These are phyloP conservation scores for Struthio camelus DNA, from an alignment of 2,113 vertebrate species.

Conservation along the genomic window DNA sequence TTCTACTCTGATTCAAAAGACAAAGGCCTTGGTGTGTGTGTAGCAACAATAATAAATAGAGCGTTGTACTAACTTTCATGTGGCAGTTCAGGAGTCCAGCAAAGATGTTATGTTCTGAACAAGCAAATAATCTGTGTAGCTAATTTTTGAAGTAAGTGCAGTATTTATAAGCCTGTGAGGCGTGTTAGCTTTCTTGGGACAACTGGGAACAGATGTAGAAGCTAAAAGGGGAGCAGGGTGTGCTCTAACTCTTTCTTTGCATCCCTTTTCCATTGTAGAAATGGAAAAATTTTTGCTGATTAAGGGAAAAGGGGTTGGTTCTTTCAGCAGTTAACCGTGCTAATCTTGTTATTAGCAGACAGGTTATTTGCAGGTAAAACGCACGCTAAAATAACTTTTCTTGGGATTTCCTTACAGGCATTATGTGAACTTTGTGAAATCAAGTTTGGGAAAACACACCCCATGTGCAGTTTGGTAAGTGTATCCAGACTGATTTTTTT, in stretches of 20 bases:
- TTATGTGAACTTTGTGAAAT: conserved; percentile 98
- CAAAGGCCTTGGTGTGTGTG: conserved; percentile 58
- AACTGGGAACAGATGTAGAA: not conserved
- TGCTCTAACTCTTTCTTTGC: not conserved
- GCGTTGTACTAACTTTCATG: not conserved
- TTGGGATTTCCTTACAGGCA: conserved; percentile 80
- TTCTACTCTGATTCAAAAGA: conserved; percentile 52
- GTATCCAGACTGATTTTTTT: not conserved
- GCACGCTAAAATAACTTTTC: not conserved
- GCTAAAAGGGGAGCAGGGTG: not conserved
- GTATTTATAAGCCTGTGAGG: not conserved
- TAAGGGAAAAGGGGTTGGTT: not conserved
- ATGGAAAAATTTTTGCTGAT: not conserved
- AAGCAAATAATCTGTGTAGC: not conserved
- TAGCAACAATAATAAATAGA: no score
- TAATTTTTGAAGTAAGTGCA: not conserved
- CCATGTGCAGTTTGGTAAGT: conserved; percentile 95
- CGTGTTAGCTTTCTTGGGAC: not conserved
- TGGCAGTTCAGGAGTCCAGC: not conserved
- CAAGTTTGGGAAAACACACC: conserved; percentile 96
- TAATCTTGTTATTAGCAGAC: not conserved
- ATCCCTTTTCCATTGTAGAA: not conserved
- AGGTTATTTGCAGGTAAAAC: not conserved
- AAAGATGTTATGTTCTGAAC: not conserved
- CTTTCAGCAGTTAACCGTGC: not conserved